A percentile compares a stretch with the other conserved stretches of the same genome.
Evolutionary conservation across 1,140 invertebrate genomes (phyloP).

Genomic region (Papilio machaon): DNA sequence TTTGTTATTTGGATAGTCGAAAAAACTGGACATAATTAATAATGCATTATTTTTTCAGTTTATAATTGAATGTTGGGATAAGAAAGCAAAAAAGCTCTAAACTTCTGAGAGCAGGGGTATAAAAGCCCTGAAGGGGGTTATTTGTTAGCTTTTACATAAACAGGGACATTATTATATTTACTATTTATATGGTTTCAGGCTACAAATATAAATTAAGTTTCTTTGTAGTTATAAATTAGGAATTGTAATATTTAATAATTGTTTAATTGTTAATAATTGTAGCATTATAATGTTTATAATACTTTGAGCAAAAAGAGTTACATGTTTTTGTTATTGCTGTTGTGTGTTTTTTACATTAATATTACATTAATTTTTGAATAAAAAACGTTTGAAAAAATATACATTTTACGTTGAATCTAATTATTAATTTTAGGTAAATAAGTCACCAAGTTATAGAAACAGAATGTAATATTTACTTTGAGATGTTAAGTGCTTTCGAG

Average conservation of each 20-base stretch:
- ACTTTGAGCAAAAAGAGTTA: no score
- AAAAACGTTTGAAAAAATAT: no score
- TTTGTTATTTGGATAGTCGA: no score
- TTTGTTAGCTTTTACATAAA: not conserved
- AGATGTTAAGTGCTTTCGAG: not conserved
- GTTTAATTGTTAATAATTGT: no score
- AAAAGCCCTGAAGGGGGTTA: not conserved
- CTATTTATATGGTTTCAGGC: not conserved
- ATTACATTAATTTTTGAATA: no score
- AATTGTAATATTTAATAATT: not conserved
- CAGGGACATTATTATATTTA: not conserved
- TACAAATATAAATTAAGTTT: not conserved
- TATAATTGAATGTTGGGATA: slow-evolving; percentile 2
- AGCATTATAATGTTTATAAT: no score
- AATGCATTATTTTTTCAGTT: not conserved
- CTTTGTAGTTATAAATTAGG: not conserved
- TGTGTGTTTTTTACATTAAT: no score
- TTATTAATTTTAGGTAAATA: not conserved
- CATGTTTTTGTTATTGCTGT: no score
- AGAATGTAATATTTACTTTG: not conserved
- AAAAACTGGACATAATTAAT: no score
- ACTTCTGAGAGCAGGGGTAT: not conserved
- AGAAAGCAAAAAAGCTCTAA: not conserved
- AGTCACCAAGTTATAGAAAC: not conserved
- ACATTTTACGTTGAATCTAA: no score